phyloP scores from a whole-genome alignment of 2,797 vertebrate species.

The Coendou prehensilis region DNA sequence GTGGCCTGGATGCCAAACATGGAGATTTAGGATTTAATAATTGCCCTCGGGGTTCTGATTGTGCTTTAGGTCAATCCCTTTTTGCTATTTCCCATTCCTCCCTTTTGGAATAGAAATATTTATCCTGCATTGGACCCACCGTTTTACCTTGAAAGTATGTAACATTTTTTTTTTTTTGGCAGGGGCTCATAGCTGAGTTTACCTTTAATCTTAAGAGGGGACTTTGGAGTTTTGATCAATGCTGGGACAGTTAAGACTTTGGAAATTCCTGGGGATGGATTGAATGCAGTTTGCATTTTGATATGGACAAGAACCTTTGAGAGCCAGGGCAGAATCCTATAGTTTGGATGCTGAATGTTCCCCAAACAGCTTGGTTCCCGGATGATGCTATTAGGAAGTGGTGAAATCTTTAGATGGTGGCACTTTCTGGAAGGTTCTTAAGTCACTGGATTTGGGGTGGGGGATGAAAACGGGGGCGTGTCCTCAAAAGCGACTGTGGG shows the following conservation, averaged over 20 bases:
- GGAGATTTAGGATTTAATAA: neutral
- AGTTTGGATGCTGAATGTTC: neutral
- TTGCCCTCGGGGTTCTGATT: neutral
- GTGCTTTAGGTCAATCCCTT: neutral
- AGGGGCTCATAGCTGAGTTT: neutral
- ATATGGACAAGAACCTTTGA: neutral
- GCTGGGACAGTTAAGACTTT: neutral
- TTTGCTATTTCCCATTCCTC: neutral
- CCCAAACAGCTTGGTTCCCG: neutral
- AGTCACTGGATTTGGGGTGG: neutral
- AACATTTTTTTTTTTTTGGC: neutral
- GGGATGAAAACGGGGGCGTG: neutral
- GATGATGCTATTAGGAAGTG: neutral
- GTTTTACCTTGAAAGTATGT: neutral
- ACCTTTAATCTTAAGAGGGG: neutral
- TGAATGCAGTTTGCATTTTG: neutral
- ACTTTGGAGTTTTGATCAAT: neutral
- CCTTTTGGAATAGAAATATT: neutral
- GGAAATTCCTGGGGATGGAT: neutral
- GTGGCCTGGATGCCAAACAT: neutral
- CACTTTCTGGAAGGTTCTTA: neutral
- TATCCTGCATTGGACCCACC: neutral
- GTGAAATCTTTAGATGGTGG: neutral
- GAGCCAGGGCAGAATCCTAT: neutral
- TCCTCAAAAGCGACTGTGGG: neutral